A percentile compares a stretch with the other conserved stretches of the same genome.
Evolutionary conservation across 1,140 invertebrate genomes (phyloP).

Genomic region (Diorhabda sublineata): DNA sequence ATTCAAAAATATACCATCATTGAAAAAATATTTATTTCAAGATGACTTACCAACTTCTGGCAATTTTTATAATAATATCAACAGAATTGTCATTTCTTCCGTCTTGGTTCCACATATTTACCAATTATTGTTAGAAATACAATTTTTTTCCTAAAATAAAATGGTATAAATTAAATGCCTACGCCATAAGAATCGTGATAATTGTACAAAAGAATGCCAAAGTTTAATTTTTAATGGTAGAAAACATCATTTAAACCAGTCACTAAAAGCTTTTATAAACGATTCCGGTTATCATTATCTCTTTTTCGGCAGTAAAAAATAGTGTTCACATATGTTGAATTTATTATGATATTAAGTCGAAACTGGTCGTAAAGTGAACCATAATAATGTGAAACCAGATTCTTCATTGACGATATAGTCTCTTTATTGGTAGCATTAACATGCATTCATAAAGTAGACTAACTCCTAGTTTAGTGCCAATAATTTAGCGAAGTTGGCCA

Average conservation of each 20-base stretch:
- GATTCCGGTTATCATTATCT: constrained; percentile 26
- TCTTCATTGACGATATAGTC: constrained; percentile 20
- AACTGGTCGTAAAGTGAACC: constrained; percentile 26
- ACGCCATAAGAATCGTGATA: constrained; percentile 4
- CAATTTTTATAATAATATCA: too few species aligned
- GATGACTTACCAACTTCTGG: too few species aligned
- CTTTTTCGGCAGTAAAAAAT: constrained; percentile 27
- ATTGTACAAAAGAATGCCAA: constrained; percentile 9
- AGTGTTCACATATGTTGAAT: constrained; percentile 34
- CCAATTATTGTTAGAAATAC: too few species aligned
- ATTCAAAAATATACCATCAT: too few species aligned
- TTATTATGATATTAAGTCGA: constrained; percentile 34
- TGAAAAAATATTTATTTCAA: too few species aligned
- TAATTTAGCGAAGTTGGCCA: constrained; percentile 1
- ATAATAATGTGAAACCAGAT: constrained; percentile 20
- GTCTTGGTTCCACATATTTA: too few species aligned
- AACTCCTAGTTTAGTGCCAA: constrained; percentile 8
- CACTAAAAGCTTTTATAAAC: constrained; percentile 31
- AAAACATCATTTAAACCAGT: constrained; percentile 23
- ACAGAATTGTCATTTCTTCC: too few species aligned
- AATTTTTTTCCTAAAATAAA: too few species aligned
- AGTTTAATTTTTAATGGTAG: constrained; percentile 19
- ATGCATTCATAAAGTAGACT: constrained; percentile 13
- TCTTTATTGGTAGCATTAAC: constrained; percentile 23
- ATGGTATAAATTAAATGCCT: too few species aligned